Base-by-base conservation (phyloP, 2,888 invertebrate genomes). In the Eupithecia subumbrata region DNA sequence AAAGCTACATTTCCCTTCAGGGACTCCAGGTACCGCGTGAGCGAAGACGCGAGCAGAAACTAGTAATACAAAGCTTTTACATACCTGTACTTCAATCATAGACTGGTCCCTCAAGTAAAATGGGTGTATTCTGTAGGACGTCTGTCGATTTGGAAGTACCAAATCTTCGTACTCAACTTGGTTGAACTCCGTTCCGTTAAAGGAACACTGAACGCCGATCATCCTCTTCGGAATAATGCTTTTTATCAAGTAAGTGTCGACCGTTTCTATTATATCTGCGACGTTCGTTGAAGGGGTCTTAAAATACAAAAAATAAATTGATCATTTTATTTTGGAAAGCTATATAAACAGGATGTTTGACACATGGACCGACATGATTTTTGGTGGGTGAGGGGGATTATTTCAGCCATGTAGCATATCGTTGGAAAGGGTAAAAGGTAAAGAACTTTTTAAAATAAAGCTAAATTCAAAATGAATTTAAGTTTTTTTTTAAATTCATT, bases 121-220 rank as follows among this genome's bases (percentile, higher is more conserved):
- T 0, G 95, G 93, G 84, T 95, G 95, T 75, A 96, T 92, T 60
- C 94, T 91, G 80, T 96, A 96, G 0, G 89, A 89, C 64, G 95
- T 92, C 75, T 95, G 92, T 75, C 95, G 86, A 37, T 91, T 89
- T 0, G 96, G 95, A 69, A 95, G 89, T 16, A 96, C 91, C 78
- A 96, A 96, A 85, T 96, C 96, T 87, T 96, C 96, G 73, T 95
- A 95, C 76, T 90, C 89, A 0, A 93, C 84, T 82, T 95, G 92
- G 43, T 85, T 85, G 70, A 86, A 89, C 11, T 78, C 82, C 0
- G 92, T 90, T n/a, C 84, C 87, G 75, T 94, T 95, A 73, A 90
- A 87, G 5, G 91, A 84, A 79, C 95, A 95, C 77, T 93, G 91
- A 0, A 84, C 83, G 12, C 95, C 93, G 43, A 94, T 84, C 69